Percentiles rank a stretch among this genome's conserved stretches.
These are phyloP conservation scores for Bruchidius siliquastri DNA, from an alignment of 2,888 invertebrate genomes.

Conservation along the genomic window DNA sequence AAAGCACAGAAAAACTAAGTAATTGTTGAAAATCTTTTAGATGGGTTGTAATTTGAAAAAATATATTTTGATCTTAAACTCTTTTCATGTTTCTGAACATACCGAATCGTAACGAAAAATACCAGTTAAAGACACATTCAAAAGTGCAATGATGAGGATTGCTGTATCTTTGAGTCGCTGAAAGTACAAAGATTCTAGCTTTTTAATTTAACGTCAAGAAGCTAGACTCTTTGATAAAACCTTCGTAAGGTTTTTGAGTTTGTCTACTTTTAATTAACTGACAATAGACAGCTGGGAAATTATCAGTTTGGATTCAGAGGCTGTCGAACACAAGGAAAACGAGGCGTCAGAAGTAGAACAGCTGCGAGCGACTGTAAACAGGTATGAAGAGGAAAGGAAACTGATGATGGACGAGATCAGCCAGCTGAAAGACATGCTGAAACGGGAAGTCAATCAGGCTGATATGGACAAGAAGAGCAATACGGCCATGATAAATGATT, in stretches of 20 bases:
- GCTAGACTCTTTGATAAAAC: not conserved
- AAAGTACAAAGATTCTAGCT: not conserved
- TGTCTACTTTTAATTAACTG: not conserved
- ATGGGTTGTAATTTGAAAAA: too few relatives aligned
- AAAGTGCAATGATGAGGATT: too few relatives aligned
- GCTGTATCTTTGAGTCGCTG: too few relatives aligned
- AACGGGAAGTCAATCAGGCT: slow-evolving; percentile 69
- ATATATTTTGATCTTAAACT: too few relatives aligned
- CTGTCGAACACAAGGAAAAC: slow-evolving; percentile 55
- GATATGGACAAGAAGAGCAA: slow-evolving; percentile 70
- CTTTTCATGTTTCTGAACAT: too few relatives aligned
- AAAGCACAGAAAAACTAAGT: too few relatives aligned
- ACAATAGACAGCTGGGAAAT: slow-evolving; percentile 46
- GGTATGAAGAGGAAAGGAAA: slow-evolving; percentile 63
- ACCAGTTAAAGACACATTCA: too few relatives aligned
- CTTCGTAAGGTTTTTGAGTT: not conserved
- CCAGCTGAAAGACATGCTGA: slow-evolving; percentile 71
- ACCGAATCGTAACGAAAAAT: too few relatives aligned
- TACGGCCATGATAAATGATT: slow-evolving; percentile 81
- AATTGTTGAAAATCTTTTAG: too few relatives aligned
- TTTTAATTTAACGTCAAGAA: not conserved
- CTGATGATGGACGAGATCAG: slow-evolving; percentile 47
- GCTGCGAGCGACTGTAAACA: slow-evolving; percentile 53
- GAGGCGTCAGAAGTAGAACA: slow-evolving; percentile 57
- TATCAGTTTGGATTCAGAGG: slow-evolving; percentile 52